These are phyloP conservation scores for Oreortyx pictus DNA, from an alignment of 2,797 vertebrate species.

Conservation along the genomic window DNA sequence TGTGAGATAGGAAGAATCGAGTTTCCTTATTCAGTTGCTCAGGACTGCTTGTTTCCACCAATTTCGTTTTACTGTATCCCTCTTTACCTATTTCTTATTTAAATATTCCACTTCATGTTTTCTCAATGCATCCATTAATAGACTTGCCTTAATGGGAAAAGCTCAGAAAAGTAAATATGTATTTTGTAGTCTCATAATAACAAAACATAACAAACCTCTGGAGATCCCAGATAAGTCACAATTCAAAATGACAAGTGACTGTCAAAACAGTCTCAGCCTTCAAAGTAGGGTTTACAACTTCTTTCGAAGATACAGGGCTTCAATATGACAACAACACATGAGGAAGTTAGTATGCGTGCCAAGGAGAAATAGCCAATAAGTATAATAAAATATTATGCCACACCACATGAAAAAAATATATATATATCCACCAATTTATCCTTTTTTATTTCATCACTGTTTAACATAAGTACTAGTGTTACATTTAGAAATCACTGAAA, in stretches of 20 bases:
- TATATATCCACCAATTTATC: background rate
- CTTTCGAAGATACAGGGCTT: background rate
- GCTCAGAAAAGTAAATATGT: background rate
- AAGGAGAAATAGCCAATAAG: background rate
- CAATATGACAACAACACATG: background rate
- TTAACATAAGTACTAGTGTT: background rate
- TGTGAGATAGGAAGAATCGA: background rate
- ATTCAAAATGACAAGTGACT: background rate
- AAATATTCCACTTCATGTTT: background rate
- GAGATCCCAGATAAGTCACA: background rate
- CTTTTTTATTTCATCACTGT: background rate
- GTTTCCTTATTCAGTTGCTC: background rate
- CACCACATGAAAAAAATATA: background rate
- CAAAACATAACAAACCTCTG: background rate
- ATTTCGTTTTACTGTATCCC: background rate
- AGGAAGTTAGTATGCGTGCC: background rate
- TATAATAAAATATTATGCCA: background rate
- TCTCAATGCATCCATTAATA: background rate
- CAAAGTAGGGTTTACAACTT: background rate
- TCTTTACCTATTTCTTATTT: background rate
- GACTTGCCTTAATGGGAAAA: background rate
- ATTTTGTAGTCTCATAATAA: background rate
- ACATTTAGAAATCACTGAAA: background rate
- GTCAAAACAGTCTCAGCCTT: background rate
- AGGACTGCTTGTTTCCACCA: background rate